Evolutionary conservation across 2,113 vertebrate species (phyloP).

Genomic region (Melanotaenia duboulayi): DNA sequence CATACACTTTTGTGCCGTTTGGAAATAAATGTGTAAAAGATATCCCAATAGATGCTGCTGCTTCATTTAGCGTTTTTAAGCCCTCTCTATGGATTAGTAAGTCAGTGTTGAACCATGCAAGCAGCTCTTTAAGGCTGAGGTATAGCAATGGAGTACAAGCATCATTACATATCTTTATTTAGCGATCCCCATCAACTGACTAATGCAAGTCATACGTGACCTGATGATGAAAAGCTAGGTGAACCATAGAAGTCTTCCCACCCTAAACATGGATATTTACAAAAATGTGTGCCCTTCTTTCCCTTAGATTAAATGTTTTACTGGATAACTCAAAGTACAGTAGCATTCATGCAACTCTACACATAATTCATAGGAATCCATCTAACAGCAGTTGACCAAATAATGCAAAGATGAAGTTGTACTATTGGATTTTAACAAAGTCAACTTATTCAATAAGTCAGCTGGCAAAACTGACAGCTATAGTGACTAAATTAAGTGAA

Average conservation of each 20-base stretch:
- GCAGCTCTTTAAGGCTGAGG: not conserved
- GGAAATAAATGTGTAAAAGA: constrained; percentile 83
- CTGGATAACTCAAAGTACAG: not conserved
- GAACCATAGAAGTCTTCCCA: too few species aligned
- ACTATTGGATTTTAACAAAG: too few species aligned
- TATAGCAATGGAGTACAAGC: not conserved
- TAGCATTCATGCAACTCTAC: not conserved
- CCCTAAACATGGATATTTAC: too few species aligned
- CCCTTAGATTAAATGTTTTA: not conserved
- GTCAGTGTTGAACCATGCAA: not conserved
- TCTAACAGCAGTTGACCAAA: too few species aligned
- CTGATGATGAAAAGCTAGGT: too few species aligned
- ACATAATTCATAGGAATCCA: not conserved
- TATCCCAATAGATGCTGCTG: not conserved
- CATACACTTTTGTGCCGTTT: constrained; percentile 84
- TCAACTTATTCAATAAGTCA: too few species aligned
- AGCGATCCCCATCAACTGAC: too few species aligned
- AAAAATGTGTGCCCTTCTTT: too few species aligned
- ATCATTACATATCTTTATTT: not conserved
- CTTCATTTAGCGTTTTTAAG: not conserved
- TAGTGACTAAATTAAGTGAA: not conserved
- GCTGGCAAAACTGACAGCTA: too few species aligned
- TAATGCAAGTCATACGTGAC: too few species aligned
- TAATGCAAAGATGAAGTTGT: too few species aligned
- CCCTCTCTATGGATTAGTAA: too few species aligned